Base-by-base conservation (phyloP, 2,113 vertebrate species). In the Microcebus tavaratra region DNA sequence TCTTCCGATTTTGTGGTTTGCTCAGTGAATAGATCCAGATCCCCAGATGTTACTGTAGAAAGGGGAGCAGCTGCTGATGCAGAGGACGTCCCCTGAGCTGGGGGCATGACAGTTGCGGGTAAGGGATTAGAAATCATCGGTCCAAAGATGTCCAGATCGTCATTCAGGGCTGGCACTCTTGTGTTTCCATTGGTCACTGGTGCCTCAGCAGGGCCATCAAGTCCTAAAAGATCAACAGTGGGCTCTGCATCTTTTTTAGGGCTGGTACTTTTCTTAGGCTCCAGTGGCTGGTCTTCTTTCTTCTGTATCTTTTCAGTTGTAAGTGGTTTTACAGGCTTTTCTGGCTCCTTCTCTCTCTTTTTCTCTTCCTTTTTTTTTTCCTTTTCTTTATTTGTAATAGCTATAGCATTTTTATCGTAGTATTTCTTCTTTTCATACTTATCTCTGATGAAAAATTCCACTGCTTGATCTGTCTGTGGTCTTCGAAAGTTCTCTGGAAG, bases 51-150 rank as follows among this genome's bases (percentile, higher is more conserved):
- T 1, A 98, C 97, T 97, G 99, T 98, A 93, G 97, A 97, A 34
- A 99, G 97, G 73, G 98, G 61, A 13, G 99, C 97, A 97, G 98
- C 98, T 97, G 99, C 97, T 90, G 98, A 97, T 90, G 98, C 99
- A 98, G 98, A 98, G 96, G 99, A 97, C 86, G 98, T 98, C 97
- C 98, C 99, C 99, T 99, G 99, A 90, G 97, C 97, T 50, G 98
- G 90, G 72, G 98, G 97, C 97, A 98, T 95, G 95, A 98, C 97
- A 88, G 98, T 98, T 82, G 99, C 99, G 83, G 99, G 99, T 90
- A 99, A 98, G 91, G 99, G 99, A 98, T 99, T 99, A 94, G 99
- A 99, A 68, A 99, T 99, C 99, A 99, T 99, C 59, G 99, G 99
- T 94, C 99, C 99, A 88, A 99, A 99, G 98, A 99, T 99, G 98